Conservation (phyloP, 2,888 invertebrate species). For the Caradrina clavipalpis region DNA sequence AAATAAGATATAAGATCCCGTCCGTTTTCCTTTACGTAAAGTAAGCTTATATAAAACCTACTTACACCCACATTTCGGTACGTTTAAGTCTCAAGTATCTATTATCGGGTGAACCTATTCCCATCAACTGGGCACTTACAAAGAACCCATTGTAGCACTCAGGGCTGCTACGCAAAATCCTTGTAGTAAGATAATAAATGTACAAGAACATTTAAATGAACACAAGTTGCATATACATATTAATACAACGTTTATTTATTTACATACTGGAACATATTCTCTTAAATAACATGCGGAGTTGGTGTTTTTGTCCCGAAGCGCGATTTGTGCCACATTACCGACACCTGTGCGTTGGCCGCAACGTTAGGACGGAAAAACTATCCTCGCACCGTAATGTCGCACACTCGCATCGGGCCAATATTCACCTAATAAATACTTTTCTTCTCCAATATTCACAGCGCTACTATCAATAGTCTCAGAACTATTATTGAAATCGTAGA, state of each 20-base stretch:
- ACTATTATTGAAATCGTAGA: slow-evolving; percentile 82
- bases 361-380: slow-evolving; percentile 78
- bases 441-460: slow-evolving; percentile 78
- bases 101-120: not conserved
- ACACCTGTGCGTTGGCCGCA: slow-evolving; percentile 85
- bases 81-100: not conserved
- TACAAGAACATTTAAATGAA: not conserved
- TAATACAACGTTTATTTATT: slow-evolving; percentile 15
- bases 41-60: not conserved
- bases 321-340: slow-evolving; percentile 84
- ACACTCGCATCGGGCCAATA: slow-evolving; percentile 78
- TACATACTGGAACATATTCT: slow-evolving; percentile 35
- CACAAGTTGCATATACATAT: slow-evolving; percentile 4
- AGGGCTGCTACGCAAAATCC: not conserved
- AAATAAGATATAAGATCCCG: not conserved
- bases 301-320: slow-evolving; percentile 76
- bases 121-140: not conserved
- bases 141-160: not conserved
- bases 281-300: slow-evolving; percentile 65
- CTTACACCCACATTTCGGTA: not conserved
- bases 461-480: slow-evolving; percentile 79
- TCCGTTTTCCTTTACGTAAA: not conserved
- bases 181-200: not conserved
- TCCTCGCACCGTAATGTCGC: slow-evolving; percentile 81
- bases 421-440: slow-evolving; percentile 88